Evolutionary conservation across 2,113 vertebrate species (phyloP), one percentile per base, ranked within the genome.

Genomic region (Noturus placidus): DNA sequence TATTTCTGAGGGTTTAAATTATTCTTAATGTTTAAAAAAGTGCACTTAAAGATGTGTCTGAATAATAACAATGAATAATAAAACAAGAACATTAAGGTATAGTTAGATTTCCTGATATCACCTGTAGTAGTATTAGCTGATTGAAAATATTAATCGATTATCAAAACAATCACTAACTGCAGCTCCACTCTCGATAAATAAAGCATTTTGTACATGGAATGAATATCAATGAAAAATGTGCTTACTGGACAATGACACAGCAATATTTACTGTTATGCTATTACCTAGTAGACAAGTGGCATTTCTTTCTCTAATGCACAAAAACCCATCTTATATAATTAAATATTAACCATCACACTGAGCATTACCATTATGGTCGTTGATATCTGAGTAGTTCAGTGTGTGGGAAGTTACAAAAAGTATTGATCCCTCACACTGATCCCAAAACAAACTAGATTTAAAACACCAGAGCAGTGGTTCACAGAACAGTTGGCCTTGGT

Each of bases 401-500:
- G 54, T 81, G 70, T 59, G 38, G 65, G 42, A 86, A 86, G 25
- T 52, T 19, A 77, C 54, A 61, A 50, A 61, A n/a, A 50, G 50
- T 15, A 59, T 42, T 22, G 70, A 86, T 63, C 57, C 25, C 70
- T 46, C 84, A 61, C 57, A 63, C 38, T 46, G 30, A 76, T 63
- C 6, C 35, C 57, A 52, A 46, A 87, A 57, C 63, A 57, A 74
- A 74, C 54, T 42, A 8, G 4, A 82, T 87, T 30, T 70, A 69
- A 82, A 59, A 59, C 52, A 82, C 78, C 17, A 22, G 69, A 7
- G 10, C 30, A 38, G 65, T 30, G 78, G 65, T 74, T 82, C 35
- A 74, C 86, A 82, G n/a, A 65, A 82, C 27, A 78, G 79, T 87
- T 72, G 50, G 25, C 79, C 77, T 17, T 57, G 50, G 50, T 59